These are phyloP conservation scores for Hippocampus mohnikei DNA, from an alignment of 2,113 vertebrate genomes.

Conservation along the genomic window DNA sequence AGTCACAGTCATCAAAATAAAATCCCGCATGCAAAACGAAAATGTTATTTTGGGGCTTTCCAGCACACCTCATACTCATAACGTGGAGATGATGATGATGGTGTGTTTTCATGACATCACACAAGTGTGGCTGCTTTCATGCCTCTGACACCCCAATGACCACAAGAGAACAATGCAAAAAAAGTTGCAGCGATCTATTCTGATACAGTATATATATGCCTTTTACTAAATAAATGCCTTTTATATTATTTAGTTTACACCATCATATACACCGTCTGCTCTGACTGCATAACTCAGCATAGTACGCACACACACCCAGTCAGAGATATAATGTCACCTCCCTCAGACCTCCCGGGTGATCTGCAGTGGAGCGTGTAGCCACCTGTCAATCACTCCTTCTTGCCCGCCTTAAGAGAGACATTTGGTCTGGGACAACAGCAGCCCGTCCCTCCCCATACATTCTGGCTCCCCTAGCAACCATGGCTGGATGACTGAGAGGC, in stretches of 20 bases:
- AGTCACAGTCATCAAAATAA: no score
- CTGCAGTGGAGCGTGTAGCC: conserved; percentile 71
- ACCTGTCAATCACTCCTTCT: conserved; percentile 71
- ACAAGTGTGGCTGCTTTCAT: neutral
- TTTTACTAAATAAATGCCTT: no score
- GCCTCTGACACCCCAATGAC: neutral
- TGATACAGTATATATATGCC: no score
- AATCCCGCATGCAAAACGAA: neutral
- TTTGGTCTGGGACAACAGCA: conserved; percentile 69
- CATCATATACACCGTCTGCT: conserved; percentile 28
- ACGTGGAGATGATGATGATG: no score
- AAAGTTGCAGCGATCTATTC: neutral
- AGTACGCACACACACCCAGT: conserved; percentile 36
- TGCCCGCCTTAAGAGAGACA: conserved; percentile 70
- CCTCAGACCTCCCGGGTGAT: conserved; percentile 64
- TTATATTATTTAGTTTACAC: neutral
- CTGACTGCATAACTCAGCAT: conserved; percentile 48
- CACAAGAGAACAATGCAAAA: neutral
- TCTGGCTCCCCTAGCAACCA: conserved; percentile 69
- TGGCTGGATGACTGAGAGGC: conserved; percentile 60
- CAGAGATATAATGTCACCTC: conserved; percentile 43
- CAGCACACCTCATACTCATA: neutral
- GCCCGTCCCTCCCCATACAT: conserved; percentile 71
- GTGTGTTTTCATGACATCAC: neutral
- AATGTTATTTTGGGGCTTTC: neutral